phyloP scores from a whole-genome alignment of 2,113 vertebrate genomes.

The Physeter macrocephalus region DNA sequence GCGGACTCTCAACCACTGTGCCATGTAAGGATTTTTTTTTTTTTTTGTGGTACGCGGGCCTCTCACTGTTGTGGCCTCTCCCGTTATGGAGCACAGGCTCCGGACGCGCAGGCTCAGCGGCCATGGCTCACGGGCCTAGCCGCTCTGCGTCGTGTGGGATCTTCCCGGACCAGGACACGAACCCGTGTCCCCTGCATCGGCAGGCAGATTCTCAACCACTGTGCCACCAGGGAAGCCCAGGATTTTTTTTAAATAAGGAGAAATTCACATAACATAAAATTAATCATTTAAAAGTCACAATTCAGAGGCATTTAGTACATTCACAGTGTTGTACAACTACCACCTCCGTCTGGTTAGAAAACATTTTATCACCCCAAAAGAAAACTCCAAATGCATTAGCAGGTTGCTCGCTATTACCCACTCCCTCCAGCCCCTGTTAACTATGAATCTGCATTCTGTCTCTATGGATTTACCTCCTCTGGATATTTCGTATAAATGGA shows the following conservation, averaged over 20 bases:
- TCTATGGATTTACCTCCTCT: neutral
- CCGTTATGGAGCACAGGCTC: too few species aligned
- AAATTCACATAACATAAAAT: neutral
- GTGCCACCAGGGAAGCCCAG: too few species aligned
- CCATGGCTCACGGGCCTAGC: too few species aligned
- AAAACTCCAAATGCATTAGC: neutral
- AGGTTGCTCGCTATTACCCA: neutral
- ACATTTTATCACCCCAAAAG: neutral
- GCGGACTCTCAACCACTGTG: too few species aligned
- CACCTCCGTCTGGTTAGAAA: neutral
- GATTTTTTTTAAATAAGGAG: neutral
- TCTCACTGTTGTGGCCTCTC: too few species aligned
- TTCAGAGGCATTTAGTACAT: neutral
- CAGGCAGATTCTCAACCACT: too few species aligned
- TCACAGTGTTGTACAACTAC: neutral
- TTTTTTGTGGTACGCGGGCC: too few species aligned
- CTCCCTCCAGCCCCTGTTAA: neutral
- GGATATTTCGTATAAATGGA: neutral
- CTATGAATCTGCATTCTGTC: neutral
- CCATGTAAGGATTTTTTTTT: too few species aligned
- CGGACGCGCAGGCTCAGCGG: too few species aligned
- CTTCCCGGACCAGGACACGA: too few species aligned
- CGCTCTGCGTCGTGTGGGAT: too few species aligned
- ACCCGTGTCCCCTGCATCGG: too few species aligned
- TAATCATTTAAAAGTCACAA: conserved; percentile 7